These are phyloP conservation scores for Cistogaster globosa DNA, from an alignment of 2,888 invertebrate genomes.

Conservation along the genomic window DNA sequence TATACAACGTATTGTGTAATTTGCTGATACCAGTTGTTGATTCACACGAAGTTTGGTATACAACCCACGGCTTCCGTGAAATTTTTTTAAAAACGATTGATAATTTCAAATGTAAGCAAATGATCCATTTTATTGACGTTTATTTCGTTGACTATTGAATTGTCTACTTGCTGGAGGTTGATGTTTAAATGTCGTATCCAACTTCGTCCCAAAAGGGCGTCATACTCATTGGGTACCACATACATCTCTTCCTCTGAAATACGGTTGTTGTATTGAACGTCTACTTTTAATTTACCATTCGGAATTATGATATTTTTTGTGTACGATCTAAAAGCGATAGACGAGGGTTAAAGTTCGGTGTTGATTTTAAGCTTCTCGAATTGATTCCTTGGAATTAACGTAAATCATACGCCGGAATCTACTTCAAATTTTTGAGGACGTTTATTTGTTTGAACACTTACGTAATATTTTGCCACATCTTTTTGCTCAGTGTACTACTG, in stretches of 20 bases:
- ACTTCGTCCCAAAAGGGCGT: constrained; percentile 42
- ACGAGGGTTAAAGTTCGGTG: too few species aligned
- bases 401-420: constrained; percentile 27
- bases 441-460: constrained; percentile 43
- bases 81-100: constrained; percentile 10
- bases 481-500: neutral
- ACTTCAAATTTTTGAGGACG: constrained; percentile 50
- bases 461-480: neutral
- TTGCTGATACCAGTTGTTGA: too few species aligned
- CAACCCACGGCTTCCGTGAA: constrained; percentile 20
- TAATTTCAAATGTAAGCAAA: neutral
- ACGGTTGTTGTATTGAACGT: constrained; percentile 44
- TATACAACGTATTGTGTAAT: constrained; percentile 52
- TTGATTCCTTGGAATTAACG: constrained; percentile 15
- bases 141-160: neutral
- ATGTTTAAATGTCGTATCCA: constrained; percentile 54
- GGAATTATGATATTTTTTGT: constrained; percentile 11
- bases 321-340: neutral
- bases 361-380: neutral
- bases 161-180: constrained; percentile 22
- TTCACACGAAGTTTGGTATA: too few species aligned
- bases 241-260: constrained; percentile 40
- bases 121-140: neutral
- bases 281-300: constrained; percentile 31
- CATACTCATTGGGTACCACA: constrained; percentile 41